A percentile compares a stretch with the other conserved stretches of the same genome.
These are phyloP conservation scores for Acronicta alni DNA, from an alignment of 2,888 invertebrate genomes.

Conservation along the genomic window DNA sequence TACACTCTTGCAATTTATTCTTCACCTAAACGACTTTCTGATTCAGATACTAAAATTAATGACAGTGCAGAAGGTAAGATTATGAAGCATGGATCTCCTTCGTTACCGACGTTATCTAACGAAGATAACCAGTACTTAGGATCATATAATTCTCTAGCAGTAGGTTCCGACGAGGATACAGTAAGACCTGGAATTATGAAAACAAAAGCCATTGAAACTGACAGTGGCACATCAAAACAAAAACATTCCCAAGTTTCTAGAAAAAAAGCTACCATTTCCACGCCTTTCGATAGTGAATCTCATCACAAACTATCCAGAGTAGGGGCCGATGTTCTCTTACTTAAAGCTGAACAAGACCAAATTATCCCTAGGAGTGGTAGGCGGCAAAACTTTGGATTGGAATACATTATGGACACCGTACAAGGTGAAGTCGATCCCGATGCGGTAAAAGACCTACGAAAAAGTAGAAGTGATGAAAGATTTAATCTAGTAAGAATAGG, in stretches of 20 bases:
- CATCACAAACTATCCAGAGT: constrained; percentile 66
- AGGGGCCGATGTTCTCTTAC: constrained; percentile 63
- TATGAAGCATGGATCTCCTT: constrained; percentile 40
- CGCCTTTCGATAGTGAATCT: constrained; percentile 45
- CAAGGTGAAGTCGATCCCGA: constrained; percentile 63
- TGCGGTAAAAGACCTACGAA: constrained; percentile 54
- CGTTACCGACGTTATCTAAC: constrained; percentile 54
- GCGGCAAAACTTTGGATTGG: constrained; percentile 63
- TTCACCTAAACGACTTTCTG: constrained; percentile 55
- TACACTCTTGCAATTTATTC: constrained; percentile 59
- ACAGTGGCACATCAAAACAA: constrained; percentile 20
- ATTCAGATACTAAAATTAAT: constrained; percentile 52
- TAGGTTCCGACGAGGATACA: constrained; percentile 22
- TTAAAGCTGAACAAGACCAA: constrained; percentile 54
- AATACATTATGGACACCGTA: constrained; percentile 71
- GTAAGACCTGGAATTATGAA: constrained; percentile 6
- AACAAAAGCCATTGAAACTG: constrained; percentile 15
- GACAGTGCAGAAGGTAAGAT: constrained; percentile 29
- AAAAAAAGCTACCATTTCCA: constrained; percentile 20
- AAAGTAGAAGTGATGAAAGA: constrained; percentile 66
- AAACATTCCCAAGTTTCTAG: constrained; percentile 18
- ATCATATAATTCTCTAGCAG: constrained; percentile 27
- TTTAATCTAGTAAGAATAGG: constrained; percentile 42
- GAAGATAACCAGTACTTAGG: constrained; percentile 44
- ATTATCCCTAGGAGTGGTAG: constrained; percentile 14